Conservation (phyloP, 2,797 vertebrate species). For the Sciurus vulgaris region DNA sequence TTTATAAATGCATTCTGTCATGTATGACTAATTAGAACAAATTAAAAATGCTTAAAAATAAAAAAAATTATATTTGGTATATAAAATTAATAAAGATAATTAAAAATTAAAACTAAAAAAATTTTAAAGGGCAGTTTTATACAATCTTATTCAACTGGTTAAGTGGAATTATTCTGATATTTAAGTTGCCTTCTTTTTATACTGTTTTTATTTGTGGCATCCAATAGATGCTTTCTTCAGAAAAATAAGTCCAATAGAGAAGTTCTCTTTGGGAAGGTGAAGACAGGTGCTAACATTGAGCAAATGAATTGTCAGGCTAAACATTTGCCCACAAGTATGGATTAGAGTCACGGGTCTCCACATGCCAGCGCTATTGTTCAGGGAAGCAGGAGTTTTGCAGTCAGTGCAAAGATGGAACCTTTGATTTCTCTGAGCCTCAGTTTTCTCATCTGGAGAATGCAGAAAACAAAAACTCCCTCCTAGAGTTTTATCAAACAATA, state of each 20-base stretch:
- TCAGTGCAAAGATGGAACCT: neutral
- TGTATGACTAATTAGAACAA: too few species aligned
- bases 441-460: neutral
- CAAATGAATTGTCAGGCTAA: neutral
- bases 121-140: conserved; percentile 25
- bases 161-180: neutral
- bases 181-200: conserved; percentile 27
- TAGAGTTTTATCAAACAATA: neutral
- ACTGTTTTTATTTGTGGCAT: neutral
- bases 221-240: neutral
- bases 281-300: neutral
- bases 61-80: too few species aligned
- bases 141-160: neutral
- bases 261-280: neutral
- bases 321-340: neutral
- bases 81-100: too few species aligned
- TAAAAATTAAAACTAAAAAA: too few species aligned
- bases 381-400: neutral
- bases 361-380: fast-evolving
- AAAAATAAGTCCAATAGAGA: neutral
- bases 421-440: neutral
- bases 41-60: too few species aligned
- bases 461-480: neutral
- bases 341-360: neutral
- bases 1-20: too few species aligned